Evolutionary conservation across 2,113 vertebrate genomes (phyloP).

Genomic region (Salvelinus namaycush): DNA sequence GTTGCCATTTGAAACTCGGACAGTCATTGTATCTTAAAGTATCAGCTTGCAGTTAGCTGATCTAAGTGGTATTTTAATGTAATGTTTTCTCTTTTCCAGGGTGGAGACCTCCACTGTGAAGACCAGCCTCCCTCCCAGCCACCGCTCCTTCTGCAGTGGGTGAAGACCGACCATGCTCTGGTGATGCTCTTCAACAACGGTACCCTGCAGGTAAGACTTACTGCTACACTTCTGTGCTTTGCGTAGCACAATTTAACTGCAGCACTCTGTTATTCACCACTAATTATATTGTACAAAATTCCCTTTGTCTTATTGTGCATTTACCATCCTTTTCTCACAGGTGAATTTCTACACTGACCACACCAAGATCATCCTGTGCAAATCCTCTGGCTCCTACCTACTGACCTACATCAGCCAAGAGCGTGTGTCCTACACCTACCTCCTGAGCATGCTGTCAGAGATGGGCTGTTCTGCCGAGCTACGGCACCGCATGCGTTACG

Average conservation of each 20-base stretch:
- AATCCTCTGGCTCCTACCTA: conserved; percentile 85
- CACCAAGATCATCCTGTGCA: conserved; percentile 94
- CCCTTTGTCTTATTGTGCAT: not conserved
- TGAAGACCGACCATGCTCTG: conserved; percentile 95
- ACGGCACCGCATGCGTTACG: conserved; percentile 83
- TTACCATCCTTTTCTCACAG: conserved; percentile 56
- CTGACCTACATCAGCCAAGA: conserved; percentile 94
- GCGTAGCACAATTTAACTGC: no score
- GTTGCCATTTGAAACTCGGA: no score
- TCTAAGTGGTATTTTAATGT: not conserved
- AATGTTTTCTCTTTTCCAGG: conserved; percentile 67
- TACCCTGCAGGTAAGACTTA: conserved; percentile 85
- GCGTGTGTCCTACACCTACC: conserved; percentile 87
- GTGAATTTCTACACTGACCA: conserved; percentile 98
- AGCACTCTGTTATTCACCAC: no score
- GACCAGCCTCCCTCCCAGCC: conserved; percentile 67
- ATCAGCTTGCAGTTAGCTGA: not conserved
- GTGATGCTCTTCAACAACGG: conserved; percentile 96
- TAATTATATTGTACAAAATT: no score
- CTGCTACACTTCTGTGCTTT: not conserved
- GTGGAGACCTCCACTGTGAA: conserved; percentile 88
- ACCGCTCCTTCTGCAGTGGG: conserved; percentile 92
- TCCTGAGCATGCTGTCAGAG: conserved; percentile 83
- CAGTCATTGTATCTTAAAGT: not conserved
- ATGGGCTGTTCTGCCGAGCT: conserved; percentile 89